These are phyloP conservation scores for Phrynocephalus forsythii DNA, from an alignment of 2,797 vertebrate species.

Conservation along the genomic window DNA sequence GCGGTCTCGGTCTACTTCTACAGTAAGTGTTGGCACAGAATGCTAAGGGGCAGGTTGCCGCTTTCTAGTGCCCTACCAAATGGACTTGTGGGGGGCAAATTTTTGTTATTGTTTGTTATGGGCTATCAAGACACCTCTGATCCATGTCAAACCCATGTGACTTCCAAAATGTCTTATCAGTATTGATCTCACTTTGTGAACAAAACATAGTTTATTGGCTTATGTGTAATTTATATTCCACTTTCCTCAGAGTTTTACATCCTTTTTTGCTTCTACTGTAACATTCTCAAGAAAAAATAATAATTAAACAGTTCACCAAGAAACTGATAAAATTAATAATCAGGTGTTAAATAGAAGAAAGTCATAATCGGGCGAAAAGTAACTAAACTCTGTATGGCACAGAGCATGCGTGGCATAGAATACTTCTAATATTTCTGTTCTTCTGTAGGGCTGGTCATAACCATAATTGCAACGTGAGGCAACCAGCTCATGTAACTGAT, in stretches of 20 bases:
- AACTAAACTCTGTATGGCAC: not conserved
- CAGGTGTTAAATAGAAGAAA: not conserved
- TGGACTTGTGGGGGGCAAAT: too few relatives aligned
- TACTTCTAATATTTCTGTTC: not conserved
- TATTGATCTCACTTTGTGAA: too few relatives aligned
- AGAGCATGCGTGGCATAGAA: not conserved
- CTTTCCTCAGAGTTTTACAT: not conserved
- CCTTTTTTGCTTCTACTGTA: too few relatives aligned
- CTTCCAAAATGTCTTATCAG: too few relatives aligned
- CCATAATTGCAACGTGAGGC: not conserved
- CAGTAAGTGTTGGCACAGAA: not conserved
- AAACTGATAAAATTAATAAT: not conserved
- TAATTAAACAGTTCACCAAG: not conserved
- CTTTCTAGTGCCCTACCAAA: not conserved
- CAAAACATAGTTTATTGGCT: not conserved
- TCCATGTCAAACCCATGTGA: too few relatives aligned
- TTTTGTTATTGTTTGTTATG: too few relatives aligned
- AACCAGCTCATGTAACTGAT: not conserved
- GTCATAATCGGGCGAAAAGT: not conserved
- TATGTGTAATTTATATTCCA: not conserved
- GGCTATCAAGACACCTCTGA: too few relatives aligned
- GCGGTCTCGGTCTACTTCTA: not conserved
- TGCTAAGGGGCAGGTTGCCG: not conserved
- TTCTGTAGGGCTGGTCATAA: not conserved
- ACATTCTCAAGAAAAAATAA: not conserved